A percentile compares a stretch with the other conserved stretches of the same genome.
phyloP scores from a whole-genome alignment of 2,888 invertebrate species.

The Schizaphis graminum region DNA sequence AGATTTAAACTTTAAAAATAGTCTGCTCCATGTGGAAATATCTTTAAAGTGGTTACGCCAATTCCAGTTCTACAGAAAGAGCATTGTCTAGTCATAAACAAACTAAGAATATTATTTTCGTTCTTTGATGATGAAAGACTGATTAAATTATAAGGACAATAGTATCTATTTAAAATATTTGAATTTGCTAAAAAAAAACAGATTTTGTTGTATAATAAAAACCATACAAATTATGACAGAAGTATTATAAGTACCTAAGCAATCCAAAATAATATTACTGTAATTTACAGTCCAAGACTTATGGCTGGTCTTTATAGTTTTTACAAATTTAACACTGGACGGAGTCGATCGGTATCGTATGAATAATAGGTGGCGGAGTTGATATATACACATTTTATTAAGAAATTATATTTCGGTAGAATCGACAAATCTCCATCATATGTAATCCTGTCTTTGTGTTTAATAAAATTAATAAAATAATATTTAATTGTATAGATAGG shows the following conservation, averaged over 20 bases:
- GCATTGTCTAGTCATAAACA: not conserved
- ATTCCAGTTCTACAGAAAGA: not conserved
- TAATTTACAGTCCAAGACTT: no score
- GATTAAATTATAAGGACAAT: not conserved
- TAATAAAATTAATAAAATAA: not conserved
- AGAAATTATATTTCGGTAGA: not conserved
- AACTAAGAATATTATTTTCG: not conserved
- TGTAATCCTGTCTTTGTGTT: not conserved
- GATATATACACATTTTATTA: not conserved
- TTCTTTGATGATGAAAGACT: not conserved
- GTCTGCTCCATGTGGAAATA: not conserved
- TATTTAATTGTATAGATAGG: no score
- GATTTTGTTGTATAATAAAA: no score
- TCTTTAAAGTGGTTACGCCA: not conserved
- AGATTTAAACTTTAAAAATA: not conserved
- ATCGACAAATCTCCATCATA: not conserved
- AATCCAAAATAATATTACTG: no score
- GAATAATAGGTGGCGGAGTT: not conserved
- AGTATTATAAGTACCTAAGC: not conserved
- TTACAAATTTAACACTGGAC: not conserved
- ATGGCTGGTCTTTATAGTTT: not conserved
- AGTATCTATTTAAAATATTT: not conserved
- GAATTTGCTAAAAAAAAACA: not conserved
- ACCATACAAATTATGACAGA: not conserved
- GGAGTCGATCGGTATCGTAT: not conserved